Evolutionary conservation across 2,888 invertebrate genomes (phyloP).

Genomic region (Ophion ellenae): DNA sequence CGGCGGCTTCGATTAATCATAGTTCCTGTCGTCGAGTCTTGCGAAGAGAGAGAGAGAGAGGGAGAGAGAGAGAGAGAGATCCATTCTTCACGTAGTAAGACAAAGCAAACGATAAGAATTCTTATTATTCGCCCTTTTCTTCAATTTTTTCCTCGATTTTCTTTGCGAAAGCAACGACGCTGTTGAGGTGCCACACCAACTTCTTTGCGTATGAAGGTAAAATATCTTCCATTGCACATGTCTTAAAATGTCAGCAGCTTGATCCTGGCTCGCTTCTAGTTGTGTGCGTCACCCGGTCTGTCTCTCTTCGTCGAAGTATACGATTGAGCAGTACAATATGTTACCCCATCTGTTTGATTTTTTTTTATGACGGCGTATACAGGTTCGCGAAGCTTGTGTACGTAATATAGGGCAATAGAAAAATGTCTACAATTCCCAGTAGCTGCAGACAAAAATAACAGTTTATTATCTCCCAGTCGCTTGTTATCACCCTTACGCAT

Average conservation of each 20-base stretch:
- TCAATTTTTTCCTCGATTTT: slow-evolving; percentile 14
- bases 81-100: slow-evolving; percentile 32
- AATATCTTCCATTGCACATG: slow-evolving; percentile 17
- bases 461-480: too few relatives aligned
- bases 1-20: slow-evolving; percentile 62
- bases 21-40: slow-evolving; percentile 48
- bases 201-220: slow-evolving; percentile 3
- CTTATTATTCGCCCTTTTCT: slow-evolving; percentile 14
- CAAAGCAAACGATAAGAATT: slow-evolving; percentile 56
- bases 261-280: not conserved
- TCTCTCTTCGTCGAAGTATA: not conserved
- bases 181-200: slow-evolving; percentile 8
- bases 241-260: slow-evolving; percentile 19
- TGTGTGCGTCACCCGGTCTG: not conserved
- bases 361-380: too few relatives aligned
- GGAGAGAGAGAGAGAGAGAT: not conserved
- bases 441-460: too few relatives aligned
- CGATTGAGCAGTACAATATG: too few relatives aligned
- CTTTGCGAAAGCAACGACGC: slow-evolving; percentile 13
- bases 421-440: too few relatives aligned
- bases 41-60: not conserved
- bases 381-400: too few relatives aligned
- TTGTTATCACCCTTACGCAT: too few relatives aligned
- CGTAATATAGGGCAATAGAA: too few relatives aligned
- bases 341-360: too few relatives aligned